Evolutionary conservation across 2,888 invertebrate genomes (phyloP), one percentile per base, ranked within the genome.

Genomic region (Poecilobothrus nobilitatus): DNA sequence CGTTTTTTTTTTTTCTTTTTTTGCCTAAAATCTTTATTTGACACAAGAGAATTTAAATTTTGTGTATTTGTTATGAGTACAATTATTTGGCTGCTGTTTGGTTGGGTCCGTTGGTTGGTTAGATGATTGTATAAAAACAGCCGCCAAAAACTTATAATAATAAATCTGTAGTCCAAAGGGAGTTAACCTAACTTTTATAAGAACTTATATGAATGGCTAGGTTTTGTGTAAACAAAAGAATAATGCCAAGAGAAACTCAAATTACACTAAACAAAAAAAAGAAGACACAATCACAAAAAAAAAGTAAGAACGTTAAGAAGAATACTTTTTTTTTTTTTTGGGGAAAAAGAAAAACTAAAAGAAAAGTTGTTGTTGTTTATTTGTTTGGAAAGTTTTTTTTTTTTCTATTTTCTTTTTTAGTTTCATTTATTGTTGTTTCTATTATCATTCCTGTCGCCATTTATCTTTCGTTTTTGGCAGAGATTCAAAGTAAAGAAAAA

Each of bases 361-460:
- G 22, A 18, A 63, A 63, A 63, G 15, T 62, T 62, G n/a, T 3
- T 22, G 21, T 62, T 62, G 10, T 21, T 8, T 62, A 10, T 20
- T 8, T 37, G 37, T 21, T 62, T 20, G 62, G 1, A 34, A 20
- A 34, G 34, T n/a, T 18, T 37, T n/a, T 33, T 34, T 9, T 65
- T 65, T 10, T 27, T 5, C 27, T 27, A 34, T 34, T 9, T 65
- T 65, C 2, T 27, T 5, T 5, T 27, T 18, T 15, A 34, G 37
- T 65, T 65, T n/a, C n/a, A n/a, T n/a, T 33, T 65, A 6, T 65
- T 33, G 65, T 33, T 34, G 1, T 65, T 65, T 10, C 20, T 65
- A 20, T 65, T n/a, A 34, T 37, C 33, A 33, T 33, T 34, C 65
- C 9, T 65, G 65, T 65, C 65, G 65, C 65, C 65, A 65, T 65